Evolutionary conservation across 2,113 vertebrate species (phyloP).

Genomic region (Oncorhynchus tshawytscha): DNA sequence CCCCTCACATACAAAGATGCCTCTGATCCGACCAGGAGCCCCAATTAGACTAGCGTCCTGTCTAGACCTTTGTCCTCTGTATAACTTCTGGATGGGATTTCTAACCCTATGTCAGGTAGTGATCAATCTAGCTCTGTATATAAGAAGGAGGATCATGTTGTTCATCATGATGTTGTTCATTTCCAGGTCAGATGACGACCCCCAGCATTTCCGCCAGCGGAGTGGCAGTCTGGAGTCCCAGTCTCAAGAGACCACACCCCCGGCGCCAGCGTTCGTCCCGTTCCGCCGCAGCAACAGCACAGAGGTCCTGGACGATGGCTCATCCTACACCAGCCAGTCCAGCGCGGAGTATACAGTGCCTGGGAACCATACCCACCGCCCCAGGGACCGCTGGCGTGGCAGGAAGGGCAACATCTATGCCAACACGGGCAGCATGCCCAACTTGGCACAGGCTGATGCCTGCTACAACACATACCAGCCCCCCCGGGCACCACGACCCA

Average conservation of each 20-base stretch:
- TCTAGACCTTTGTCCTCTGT: slow-evolving; percentile 9
- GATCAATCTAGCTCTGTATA: too few species aligned
- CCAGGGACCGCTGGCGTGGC: slow-evolving; percentile 78
- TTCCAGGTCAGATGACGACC: slow-evolving; percentile 76
- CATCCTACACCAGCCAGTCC: slow-evolving; percentile 96
- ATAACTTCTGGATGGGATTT: not conserved
- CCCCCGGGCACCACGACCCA: slow-evolving; percentile 63
- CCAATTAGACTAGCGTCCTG: not conserved
- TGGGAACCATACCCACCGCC: slow-evolving; percentile 71
- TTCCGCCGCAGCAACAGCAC: slow-evolving; percentile 92
- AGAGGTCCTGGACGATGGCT: slow-evolving; percentile 90
- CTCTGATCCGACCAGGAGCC: not conserved
- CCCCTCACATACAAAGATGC: not conserved
- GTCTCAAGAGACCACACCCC: slow-evolving; percentile 73
- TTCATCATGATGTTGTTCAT: not conserved
- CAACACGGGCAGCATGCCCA: slow-evolving; percentile 94
- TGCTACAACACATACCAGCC: slow-evolving; percentile 73
- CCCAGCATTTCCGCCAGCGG: slow-evolving; percentile 84
- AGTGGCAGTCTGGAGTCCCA: slow-evolving; percentile 95
- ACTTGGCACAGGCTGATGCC: slow-evolving; percentile 84
- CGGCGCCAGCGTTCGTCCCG: slow-evolving; percentile 70
- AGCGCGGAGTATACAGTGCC: slow-evolving; percentile 82
- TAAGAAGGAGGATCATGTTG: not conserved
- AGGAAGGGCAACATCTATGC: slow-evolving; percentile 81
- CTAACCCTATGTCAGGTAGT: not conserved